Base-by-base conservation (phyloP, 1,140 invertebrate genomes). In the Apis florea region DNA sequence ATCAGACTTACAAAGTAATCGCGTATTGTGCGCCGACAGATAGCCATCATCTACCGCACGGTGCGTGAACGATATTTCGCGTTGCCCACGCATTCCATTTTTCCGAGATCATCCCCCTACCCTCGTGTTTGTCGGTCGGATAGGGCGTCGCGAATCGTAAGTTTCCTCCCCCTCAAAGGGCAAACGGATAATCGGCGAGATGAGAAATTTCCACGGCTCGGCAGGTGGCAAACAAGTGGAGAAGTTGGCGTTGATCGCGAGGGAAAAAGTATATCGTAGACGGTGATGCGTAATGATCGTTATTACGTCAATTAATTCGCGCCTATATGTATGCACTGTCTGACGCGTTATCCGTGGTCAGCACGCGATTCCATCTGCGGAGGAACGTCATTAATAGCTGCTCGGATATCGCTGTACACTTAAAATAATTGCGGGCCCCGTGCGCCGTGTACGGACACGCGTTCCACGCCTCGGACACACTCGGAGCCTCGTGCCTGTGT, bases 311-410 rank as follows among this genome's bases (percentile, higher is more conserved):
- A 87, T 88, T 88, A 88, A 88, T 88, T 87, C 83, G 81, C 85
- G 86, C 79, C 83, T 87, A 88, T 83, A 77, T 85, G 72, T 64
- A 73, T 74, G 77, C 84, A 58, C 63, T 49, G 71, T 68, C 64
- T 47, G 67, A 40, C 53, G 70, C 76, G 73, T 87, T 82, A 84
- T 87, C 79, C 83, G 68, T 64, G 76, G 79, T 87, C 86, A 84
- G 83, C 86, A 88, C 85, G 86, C 86, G 85, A 88, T 88, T 88
- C 68, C 77, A 64, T 87, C 86, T 59, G 67, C 86, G 53, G 19
- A 73, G 83, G 83, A 87, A 88, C 83, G 86, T 87, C 85, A 88
- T 88, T 87, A 88, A 88, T 88, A 88, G 85, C 86, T 87, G 84
- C 83, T 88, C 78, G 83, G 82, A 88, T 88, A 88, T 88, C 80